These are phyloP conservation scores for Ooceraea biroi DNA, from an alignment of 1,140 invertebrate species.

Conservation along the genomic window DNA sequence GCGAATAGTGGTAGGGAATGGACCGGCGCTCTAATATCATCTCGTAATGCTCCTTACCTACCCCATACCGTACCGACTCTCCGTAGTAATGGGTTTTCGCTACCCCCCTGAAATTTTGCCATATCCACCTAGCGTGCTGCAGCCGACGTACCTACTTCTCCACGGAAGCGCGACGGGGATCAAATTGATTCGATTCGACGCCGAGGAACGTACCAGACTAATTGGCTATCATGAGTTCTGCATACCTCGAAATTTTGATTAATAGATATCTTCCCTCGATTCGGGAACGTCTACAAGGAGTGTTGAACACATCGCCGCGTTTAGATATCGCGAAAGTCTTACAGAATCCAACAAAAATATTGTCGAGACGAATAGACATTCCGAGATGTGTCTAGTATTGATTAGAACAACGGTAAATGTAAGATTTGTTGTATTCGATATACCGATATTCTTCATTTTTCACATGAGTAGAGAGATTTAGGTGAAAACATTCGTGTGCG, in stretches of 20 bases:
- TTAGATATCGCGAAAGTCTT: neutral
- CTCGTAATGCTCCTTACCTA: constrained; percentile 66
- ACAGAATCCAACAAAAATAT: neutral
- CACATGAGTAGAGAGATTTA: too few species aligned
- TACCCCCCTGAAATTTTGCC: constrained; percentile 59
- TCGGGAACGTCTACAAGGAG: constrained; percentile 14
- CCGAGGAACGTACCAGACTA: constrained; percentile 34
- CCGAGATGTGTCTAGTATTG: too few species aligned
- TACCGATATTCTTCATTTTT: too few species aligned
- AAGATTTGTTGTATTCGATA: too few species aligned
- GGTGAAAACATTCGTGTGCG: too few species aligned
- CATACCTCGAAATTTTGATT: constrained; percentile 58
- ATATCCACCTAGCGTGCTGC: constrained; percentile 52
- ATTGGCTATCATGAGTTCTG: constrained; percentile 60
- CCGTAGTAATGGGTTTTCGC: constrained; percentile 59
- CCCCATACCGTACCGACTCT: constrained; percentile 34
- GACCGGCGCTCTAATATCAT: constrained; percentile 65
- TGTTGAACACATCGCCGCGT: constrained; percentile 2
- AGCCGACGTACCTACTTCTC: constrained; percentile 25
- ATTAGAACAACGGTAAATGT: too few species aligned
- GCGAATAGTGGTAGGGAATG: constrained; percentile 40
- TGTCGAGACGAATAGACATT: neutral
- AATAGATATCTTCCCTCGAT: constrained; percentile 46
- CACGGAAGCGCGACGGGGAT: constrained; percentile 49
- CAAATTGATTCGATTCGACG: constrained; percentile 61